Conservation (phyloP, 2,888 invertebrate genomes). For the Metellina segmentata region DNA sequence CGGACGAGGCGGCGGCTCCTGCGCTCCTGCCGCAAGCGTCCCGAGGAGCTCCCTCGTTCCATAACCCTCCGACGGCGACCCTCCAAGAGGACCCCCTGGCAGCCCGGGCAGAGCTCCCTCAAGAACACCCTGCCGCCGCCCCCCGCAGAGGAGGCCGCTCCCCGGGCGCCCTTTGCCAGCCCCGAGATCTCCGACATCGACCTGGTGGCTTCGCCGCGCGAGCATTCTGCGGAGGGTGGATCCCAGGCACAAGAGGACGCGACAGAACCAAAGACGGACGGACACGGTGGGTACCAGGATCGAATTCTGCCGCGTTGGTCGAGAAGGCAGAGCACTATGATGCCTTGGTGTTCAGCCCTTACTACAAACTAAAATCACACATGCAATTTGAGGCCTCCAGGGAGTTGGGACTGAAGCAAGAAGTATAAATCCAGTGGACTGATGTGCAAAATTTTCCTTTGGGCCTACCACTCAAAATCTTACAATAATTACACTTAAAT, state of each 20-base stretch:
- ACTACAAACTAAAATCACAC: too few relatives aligned
- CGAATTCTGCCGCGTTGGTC: too few relatives aligned
- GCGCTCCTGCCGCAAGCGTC: slow-evolving; percentile 61
- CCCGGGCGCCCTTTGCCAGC: slow-evolving; percentile 83
- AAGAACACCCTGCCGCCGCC: slow-evolving; percentile 69
- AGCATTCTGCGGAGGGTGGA: background rate
- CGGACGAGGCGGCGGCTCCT: slow-evolving; percentile 88
- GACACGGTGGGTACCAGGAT: too few relatives aligned
- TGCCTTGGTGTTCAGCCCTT: too few relatives aligned
- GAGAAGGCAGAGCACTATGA: too few relatives aligned
- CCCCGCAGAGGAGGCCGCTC: background rate
- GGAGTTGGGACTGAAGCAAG: too few relatives aligned
- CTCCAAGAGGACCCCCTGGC: slow-evolving; percentile 77
- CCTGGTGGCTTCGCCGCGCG: slow-evolving; percentile 81
- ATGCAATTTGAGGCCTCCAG: too few relatives aligned
- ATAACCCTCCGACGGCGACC: slow-evolving; percentile 77
- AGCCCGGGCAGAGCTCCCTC: slow-evolving; percentile 78
- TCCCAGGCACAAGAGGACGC: background rate
- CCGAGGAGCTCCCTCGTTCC: background rate
- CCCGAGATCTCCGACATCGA: slow-evolving; percentile 84
- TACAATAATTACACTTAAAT: too few relatives aligned
- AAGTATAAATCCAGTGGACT: too few relatives aligned
- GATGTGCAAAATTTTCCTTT: too few relatives aligned
- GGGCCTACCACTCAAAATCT: too few relatives aligned
- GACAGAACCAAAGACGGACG: background rate